These are phyloP conservation scores for Sesamia inferens DNA, from an alignment of 2,888 invertebrate species.

Conservation along the genomic window DNA sequence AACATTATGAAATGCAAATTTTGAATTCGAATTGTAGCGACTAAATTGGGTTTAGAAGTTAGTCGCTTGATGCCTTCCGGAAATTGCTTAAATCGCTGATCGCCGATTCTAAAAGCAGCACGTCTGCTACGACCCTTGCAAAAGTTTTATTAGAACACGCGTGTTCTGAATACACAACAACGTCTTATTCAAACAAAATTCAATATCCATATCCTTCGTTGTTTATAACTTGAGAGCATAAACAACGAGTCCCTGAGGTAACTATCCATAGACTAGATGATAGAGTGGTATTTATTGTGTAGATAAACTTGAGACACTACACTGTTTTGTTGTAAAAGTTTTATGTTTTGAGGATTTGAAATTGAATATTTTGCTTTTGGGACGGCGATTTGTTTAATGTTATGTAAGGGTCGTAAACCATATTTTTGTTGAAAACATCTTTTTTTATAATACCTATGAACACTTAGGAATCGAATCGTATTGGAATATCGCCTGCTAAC, in stretches of 20 bases:
- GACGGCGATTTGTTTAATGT: conserved; percentile 7
- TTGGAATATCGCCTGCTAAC: neutral
- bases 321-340: conserved; percentile 43
- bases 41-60: neutral
- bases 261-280: conserved; percentile 44
- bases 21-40: neutral
- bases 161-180: conserved; percentile 71
- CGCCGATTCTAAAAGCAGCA: neutral
- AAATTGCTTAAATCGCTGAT: neutral
- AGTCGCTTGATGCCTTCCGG: neutral
- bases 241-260: conserved; percentile 52
- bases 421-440: neutral
- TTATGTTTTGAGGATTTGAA: conserved; percentile 28
- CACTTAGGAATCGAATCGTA: neutral
- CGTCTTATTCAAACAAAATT: conserved; percentile 64
- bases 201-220: conserved; percentile 63
- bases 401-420: neutral
- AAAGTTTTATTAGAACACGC: conserved; percentile 73
- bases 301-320: conserved; percentile 45
- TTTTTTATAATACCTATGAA: neutral
- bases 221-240: conserved; percentile 63
- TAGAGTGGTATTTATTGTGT: conserved; percentile 39
- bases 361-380: conserved; percentile 17
- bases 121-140: conserved; percentile 52
- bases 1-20: too few species aligned